Conservation (phyloP, 2,888 invertebrate species). For the Drosophila crucigera region DNA sequence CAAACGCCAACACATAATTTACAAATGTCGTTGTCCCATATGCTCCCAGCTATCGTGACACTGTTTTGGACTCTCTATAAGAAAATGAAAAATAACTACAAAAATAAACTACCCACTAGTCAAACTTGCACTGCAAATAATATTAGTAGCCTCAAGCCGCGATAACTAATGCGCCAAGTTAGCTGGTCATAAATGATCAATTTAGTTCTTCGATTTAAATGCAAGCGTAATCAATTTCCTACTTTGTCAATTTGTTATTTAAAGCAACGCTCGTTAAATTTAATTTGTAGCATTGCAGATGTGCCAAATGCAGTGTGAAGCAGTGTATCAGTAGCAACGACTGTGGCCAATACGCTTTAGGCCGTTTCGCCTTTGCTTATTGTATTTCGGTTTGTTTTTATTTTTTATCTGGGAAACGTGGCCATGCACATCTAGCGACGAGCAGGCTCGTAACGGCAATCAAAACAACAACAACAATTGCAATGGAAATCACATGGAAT, state of each 20-base stretch:
- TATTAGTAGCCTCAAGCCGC: too few relatives aligned
- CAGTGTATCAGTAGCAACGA: slow-evolving; percentile 16
- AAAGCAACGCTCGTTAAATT: background rate
- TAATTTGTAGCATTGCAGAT: background rate
- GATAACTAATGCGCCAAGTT: background rate
- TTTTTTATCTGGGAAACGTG: slow-evolving; percentile 50
- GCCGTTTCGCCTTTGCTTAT: slow-evolving; percentile 1
- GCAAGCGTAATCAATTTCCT: background rate
- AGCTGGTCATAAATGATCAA: background rate
- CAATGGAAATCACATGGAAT: slow-evolving; percentile 22
- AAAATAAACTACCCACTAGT: background rate
- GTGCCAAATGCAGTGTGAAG: background rate
- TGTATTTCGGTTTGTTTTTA: slow-evolving; percentile 5
- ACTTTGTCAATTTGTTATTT: background rate
- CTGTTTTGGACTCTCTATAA: slow-evolving; percentile 17
- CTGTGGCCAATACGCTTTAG: slow-evolving; percentile 3
- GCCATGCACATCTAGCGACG: slow-evolving; percentile 33
- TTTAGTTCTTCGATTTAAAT: background rate
- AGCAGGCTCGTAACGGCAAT: slow-evolving; percentile 12
- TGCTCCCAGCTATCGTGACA: slow-evolving; percentile 6
- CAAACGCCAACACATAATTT: slow-evolving; percentile 39
- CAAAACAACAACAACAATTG: slow-evolving; percentile 28
- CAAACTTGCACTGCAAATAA: background rate
- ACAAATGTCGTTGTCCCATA: slow-evolving; percentile 34
- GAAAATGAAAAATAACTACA: background rate